Base-by-base conservation (phyloP, 2,797 vertebrate genomes). In the Onychomys leucogaster region DNA sequence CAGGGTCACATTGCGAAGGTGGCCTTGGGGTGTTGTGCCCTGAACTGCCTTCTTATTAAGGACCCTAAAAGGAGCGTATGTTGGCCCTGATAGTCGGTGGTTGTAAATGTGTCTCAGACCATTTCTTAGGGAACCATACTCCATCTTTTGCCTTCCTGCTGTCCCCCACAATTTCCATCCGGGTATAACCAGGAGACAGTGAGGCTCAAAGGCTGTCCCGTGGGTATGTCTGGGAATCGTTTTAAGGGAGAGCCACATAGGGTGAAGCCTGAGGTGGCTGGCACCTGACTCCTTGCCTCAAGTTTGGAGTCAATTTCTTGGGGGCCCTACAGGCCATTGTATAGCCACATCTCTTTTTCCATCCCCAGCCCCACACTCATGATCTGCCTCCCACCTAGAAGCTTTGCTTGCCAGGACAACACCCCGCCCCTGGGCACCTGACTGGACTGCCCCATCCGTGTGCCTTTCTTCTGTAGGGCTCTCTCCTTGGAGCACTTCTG, bases 221-320 rank as follows among this genome's bases (percentile, higher is more conserved):
- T 29, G 76, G 90, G 25, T 34, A 11, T 0, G 14, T 78, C 65
- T 23, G 77, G 61, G n/a, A 86, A 55, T 41, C 12, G 6, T 32
- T 9, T 29, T 59, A 52, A 37, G 41, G 69, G 78, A 78, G 55
- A 55, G 37, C 27, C n/a, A 0, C 19, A 8, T 11, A 0, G 65
- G 73, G 32, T 25, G 12, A 14, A 34, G 5, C 67, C 41, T 76
- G 43, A 52, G 41, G 55, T 52, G 34, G 27, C 19, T 16, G 57
- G 41, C 14, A 52, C 29, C 55, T 8, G 81, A 65, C 61, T 69
- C 21, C 55, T 0, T 16, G 55, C 32, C 14, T 85, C 25, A 13
- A 34, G 29, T 82, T 86, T 88, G 46, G 21, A 49, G 84, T 89
- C 86, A 78, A 69, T 37, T 82, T 75, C 16, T n/a, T 71, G 41